A percentile compares a stretch with the other conserved stretches of the same genome.
phyloP scores from a whole-genome alignment of 2,888 invertebrate species.

The Branchellion lobata region DNA sequence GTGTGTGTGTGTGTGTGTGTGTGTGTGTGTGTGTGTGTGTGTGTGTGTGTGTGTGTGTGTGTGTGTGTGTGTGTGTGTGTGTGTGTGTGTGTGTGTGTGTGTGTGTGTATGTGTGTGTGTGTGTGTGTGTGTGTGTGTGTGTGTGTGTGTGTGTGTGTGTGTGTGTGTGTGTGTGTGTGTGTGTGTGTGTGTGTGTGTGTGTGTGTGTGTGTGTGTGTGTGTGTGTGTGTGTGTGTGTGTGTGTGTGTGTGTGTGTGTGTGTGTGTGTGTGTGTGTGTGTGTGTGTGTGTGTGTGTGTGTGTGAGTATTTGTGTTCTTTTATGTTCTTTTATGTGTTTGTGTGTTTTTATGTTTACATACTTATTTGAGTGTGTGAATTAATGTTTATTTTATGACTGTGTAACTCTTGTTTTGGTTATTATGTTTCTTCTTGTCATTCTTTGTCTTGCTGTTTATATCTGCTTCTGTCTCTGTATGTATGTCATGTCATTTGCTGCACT shows the following conservation, averaged over 20 bases:
- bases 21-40: too few relatives aligned
- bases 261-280: not conserved
- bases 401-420: too few relatives aligned
- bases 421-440: too few relatives aligned
- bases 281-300: not conserved
- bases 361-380: not conserved
- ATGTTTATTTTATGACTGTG: too few relatives aligned
- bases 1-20: too few relatives aligned
- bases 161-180: not conserved
- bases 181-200: not conserved
- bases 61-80: too few relatives aligned
- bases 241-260: not conserved
- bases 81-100: too few relatives aligned
- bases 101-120: not conserved
- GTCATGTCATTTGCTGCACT: too few relatives aligned
- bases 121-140: not conserved
- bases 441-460: too few relatives aligned
- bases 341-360: not conserved
- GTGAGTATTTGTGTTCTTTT: not conserved
- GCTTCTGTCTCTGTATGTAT: too few relatives aligned
- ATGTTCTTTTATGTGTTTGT: not conserved
- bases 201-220: not conserved
- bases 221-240: not conserved
- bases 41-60: too few relatives aligned
- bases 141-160: not conserved